A percentile compares a stretch with the other conserved stretches of the same genome.
These are phyloP conservation scores for Tupaia chinensis DNA, from an alignment of 2,113 vertebrate species.

Conservation along the genomic window DNA sequence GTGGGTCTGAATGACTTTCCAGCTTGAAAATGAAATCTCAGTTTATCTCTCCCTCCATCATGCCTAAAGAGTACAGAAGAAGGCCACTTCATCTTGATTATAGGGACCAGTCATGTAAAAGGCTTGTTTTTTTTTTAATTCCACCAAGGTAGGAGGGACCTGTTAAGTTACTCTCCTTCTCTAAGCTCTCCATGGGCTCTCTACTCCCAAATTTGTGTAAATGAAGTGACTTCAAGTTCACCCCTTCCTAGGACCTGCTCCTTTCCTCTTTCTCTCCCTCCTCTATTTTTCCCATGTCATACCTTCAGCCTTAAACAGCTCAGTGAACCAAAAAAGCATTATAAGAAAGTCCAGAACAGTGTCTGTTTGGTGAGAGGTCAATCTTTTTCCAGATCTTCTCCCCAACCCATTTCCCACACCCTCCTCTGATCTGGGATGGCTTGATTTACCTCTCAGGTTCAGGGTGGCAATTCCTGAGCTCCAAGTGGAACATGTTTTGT, in stretches of 20 bases:
- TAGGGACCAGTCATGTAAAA: background rate
- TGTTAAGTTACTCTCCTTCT: background rate
- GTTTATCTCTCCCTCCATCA: no score
- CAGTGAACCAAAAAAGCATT: background rate
- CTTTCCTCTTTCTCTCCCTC: background rate
- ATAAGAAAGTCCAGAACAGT: background rate
- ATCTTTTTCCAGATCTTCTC: background rate
- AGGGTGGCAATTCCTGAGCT: background rate
- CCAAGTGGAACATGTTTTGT: background rate
- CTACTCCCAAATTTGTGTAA: background rate
- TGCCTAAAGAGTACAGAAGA: no score
- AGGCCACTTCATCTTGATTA: background rate
- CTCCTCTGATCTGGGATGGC: background rate
- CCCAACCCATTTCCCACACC: no score
- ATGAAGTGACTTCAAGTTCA: slow-evolving; percentile 21
- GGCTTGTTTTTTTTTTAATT: background rate
- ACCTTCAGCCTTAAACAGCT: background rate
- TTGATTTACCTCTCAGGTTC: background rate
- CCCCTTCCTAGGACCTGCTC: background rate
- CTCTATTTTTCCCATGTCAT: slow-evolving; percentile 17
- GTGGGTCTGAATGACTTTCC: no score
- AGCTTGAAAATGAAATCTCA: no score
- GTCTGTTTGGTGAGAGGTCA: background rate
- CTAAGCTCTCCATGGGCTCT: background rate
- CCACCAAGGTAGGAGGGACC: background rate